phyloP scores from a whole-genome alignment of 2,888 invertebrate species.

The Apotomis capreana region DNA sequence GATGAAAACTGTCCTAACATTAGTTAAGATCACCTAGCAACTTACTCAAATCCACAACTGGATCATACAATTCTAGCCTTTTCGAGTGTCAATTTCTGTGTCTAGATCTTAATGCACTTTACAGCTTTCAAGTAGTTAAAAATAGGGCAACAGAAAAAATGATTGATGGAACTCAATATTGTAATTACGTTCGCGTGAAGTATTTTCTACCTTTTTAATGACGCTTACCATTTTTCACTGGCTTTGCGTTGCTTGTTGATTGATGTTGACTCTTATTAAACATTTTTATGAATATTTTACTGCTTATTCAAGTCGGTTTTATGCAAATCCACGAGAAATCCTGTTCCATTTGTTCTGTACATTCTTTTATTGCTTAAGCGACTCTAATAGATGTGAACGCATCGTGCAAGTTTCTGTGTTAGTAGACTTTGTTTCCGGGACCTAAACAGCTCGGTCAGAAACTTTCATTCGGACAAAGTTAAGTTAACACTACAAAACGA shows the following conservation, averaged over 20 bases:
- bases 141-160: conserved; percentile 40
- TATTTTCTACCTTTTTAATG: conserved; percentile 62
- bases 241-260: conserved; percentile 61
- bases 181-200: conserved; percentile 67
- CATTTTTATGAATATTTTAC: conserved; percentile 40
- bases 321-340: conserved; percentile 34
- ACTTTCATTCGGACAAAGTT: conserved; percentile 65
- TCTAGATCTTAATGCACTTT: neutral
- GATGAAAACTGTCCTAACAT: no score
- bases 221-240: conserved; percentile 70
- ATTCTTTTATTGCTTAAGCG: conserved; percentile 23
- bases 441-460: conserved; percentile 66
- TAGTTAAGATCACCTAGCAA: no score
- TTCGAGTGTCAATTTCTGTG: no score
- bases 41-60: no score
- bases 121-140: neutral
- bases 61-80: no score
- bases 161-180: conserved; percentile 73
- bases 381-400: conserved; percentile 20
- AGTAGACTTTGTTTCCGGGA: conserved; percentile 45
- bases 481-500: conserved; percentile 58
- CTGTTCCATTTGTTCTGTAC: conserved; percentile 24
- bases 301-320: conserved; percentile 33
- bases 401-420: conserved; percentile 24
- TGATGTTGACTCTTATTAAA: conserved; percentile 73